A percentile compares a stretch with the other conserved stretches of the same genome.
phyloP scores from a whole-genome alignment of 2,888 invertebrate genomes.

The Thyatira batis region DNA sequence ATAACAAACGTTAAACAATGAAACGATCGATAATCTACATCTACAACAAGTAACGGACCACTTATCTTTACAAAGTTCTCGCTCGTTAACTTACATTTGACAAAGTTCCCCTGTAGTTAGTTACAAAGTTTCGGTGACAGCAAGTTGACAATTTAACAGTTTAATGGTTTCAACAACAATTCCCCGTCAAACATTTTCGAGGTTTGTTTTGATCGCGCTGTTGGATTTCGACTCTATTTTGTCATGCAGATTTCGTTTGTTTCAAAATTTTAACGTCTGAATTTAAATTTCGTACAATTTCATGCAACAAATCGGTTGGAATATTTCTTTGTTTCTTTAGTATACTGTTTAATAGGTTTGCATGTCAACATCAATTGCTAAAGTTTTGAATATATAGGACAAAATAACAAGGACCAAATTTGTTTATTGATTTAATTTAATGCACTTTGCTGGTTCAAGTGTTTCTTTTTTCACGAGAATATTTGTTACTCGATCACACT shows the following conservation, averaged over 20 bases:
- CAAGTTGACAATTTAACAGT: conserved; percentile 32
- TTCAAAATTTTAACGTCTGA: not conserved
- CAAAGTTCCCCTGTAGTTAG: conserved; percentile 29
- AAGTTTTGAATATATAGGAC: too few species aligned
- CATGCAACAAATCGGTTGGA: not conserved
- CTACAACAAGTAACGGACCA: conserved; percentile 28
- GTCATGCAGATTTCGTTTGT: conserved; percentile 6
- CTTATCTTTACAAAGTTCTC: conserved; percentile 34
- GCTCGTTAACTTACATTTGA: conserved; percentile 29
- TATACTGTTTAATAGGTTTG: too few species aligned
- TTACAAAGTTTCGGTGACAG: conserved; percentile 32
- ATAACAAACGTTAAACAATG: not conserved
- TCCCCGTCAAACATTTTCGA: conserved; percentile 14
- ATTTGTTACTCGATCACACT: too few species aligned
- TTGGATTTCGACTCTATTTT: conserved; percentile 1
- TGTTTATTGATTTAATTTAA: too few species aligned
- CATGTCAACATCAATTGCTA: too few species aligned
- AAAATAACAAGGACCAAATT: too few species aligned
- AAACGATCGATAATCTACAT: not conserved
- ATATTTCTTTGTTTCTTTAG: too few species aligned
- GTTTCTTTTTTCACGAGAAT: too few species aligned
- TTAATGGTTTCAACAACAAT: conserved; percentile 17
- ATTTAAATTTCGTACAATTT: not conserved
- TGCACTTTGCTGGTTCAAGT: too few species aligned
- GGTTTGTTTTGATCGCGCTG: conserved; percentile 2